Base-by-base conservation (phyloP, 1,140 invertebrate genomes). In the Temnothorax longispinosus region DNA sequence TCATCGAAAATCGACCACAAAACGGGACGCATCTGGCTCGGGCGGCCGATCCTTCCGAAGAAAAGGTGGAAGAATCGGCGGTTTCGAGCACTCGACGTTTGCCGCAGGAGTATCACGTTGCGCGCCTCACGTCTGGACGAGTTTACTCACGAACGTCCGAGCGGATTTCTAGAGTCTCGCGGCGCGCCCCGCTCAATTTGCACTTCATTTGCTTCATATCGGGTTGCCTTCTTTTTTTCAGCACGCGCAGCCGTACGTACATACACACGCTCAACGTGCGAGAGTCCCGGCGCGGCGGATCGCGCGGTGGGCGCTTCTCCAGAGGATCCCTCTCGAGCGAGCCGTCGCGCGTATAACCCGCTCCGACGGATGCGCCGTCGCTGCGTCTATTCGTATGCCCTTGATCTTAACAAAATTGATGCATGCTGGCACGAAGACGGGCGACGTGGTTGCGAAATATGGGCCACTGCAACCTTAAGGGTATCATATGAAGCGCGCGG, bases 201-300 rank as follows among this genome's bases (percentile, higher is more conserved):
- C 94, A 94, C 94, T 95, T 94, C 91, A 92, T 93, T 95, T 94
- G 92, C 91, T 92, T 92, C 92, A 92, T 91, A 94, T 95, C 93
- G 90, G 87, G 88, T 95, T 95, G 92, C 94, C 86, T 87, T 86
- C 89, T 91, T 92, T 92, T 92, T 92, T 92, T 90, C 92, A 93
- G 91, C 94, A 94, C 94, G 93, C 93, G 93, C 65, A 82, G 58
- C 65, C 76, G 50, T 71, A 80, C 52, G 85, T 54, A 27, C 54
- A 27, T 27, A 62, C 54, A 62, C 75, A 56, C 72, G 15, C 52
- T 64, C 52, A 54, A 47, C 8, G 47, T 50, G 71, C 58, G 38
- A 54, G 52, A 38, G n/a, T 52, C 32, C 27, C 35, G 74, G 35
- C 41, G 71, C 35, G 74, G 35, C 41, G 71, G 27, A 41, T 47